Conservation (phyloP, 2,797 vertebrate species). For the Xyrichtys novacula region DNA sequence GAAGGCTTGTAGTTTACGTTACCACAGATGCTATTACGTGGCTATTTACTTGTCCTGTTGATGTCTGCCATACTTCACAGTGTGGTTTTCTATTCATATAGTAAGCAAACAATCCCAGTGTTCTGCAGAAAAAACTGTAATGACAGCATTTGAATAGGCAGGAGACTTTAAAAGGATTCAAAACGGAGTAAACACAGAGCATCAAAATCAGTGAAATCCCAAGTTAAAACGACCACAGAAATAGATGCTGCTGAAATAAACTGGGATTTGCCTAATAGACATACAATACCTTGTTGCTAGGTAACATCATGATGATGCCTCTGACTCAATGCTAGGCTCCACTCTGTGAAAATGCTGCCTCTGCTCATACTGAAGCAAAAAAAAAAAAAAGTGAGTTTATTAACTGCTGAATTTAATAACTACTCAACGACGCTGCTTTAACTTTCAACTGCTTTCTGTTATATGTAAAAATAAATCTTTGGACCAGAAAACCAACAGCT, state of each 20-base stretch:
- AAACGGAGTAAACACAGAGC: background rate
- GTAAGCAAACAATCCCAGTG: background rate
- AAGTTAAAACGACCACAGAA: background rate
- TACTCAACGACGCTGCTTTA: too few relatives aligned
- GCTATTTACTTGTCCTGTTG: background rate
- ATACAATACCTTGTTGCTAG: slow-evolving; percentile 83
- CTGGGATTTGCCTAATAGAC: slow-evolving; percentile 58
- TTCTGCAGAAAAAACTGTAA: background rate
- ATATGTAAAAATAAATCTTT: too few relatives aligned
- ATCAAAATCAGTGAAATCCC: slow-evolving; percentile 2
- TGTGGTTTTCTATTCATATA: background rate
- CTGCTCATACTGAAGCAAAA: slow-evolving; percentile 34
- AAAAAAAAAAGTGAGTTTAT: too few relatives aligned
- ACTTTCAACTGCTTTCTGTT: too few relatives aligned
- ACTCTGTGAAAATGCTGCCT: slow-evolving; percentile 43
- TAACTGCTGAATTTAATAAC: too few relatives aligned
- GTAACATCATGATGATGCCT: slow-evolving; percentile 77
- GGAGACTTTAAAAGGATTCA: background rate
- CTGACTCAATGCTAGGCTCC: slow-evolving; percentile 43
- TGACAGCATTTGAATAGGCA: background rate
- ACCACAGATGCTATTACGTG: too few relatives aligned
- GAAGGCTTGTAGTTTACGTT: background rate
- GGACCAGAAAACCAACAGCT: too few relatives aligned
- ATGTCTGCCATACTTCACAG: background rate
- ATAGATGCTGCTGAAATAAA: slow-evolving; percentile 43